Conservation (phyloP, 2,797 vertebrate species). For the Kryptopterus vitreolus region DNA sequence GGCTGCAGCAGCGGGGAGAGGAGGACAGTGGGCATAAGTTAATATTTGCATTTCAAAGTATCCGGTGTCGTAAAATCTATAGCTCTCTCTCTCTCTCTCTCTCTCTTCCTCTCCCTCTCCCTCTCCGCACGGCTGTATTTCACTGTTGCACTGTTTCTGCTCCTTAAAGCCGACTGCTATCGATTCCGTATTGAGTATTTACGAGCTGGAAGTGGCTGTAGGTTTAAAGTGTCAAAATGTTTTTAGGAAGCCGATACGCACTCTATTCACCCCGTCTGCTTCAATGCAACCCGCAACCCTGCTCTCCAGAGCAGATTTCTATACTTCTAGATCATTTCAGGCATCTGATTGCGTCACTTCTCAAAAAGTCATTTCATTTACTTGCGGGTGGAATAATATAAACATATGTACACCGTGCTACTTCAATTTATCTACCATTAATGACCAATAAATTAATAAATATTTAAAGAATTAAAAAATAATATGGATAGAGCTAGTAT, state of each 20-base stretch:
- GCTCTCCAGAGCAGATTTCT: neutral
- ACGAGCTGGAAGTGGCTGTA: slow-evolving; percentile 74
- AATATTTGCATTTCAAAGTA: slow-evolving; percentile 84
- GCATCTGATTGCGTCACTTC: neutral
- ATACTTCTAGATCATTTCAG: neutral
- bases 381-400: neutral
- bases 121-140: slow-evolving; percentile 79
- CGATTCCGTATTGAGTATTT: slow-evolving; percentile 78
- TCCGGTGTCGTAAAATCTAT: slow-evolving; percentile 80
- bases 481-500: slow-evolving; percentile 35
- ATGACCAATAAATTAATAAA: neutral
- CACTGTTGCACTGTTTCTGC: slow-evolving; percentile 79
- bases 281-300: neutral
- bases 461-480: slow-evolving; percentile 9
- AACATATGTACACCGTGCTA: neutral
- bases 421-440: neutral
- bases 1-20: slow-evolving; percentile 71
- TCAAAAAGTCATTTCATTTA: neutral
- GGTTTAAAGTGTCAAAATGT: slow-evolving; percentile 81
- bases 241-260: slow-evolving; percentile 71
- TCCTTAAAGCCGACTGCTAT: slow-evolving; percentile 79
- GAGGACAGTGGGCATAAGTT: slow-evolving; percentile 82
- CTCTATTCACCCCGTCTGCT: slow-evolving; percentile 53
- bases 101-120: slow-evolving; percentile 74
- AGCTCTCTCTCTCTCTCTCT: slow-evolving; percentile 79